Conservation (phyloP, 2,797 vertebrate genomes). For the Acipenser oxyrinchus region DNA sequence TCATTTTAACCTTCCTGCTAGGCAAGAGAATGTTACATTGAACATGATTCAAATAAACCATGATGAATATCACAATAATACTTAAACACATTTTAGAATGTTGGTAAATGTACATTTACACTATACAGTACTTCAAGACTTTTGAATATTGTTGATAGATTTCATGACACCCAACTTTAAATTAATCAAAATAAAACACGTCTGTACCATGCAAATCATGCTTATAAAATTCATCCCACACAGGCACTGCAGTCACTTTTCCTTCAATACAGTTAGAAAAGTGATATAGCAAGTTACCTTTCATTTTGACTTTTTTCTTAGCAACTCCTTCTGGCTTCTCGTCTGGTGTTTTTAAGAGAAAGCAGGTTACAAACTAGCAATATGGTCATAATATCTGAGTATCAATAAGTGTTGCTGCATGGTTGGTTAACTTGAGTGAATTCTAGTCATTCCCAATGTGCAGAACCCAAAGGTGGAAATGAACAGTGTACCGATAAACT, state of each 20-base stretch:
- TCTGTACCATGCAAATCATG: background rate
- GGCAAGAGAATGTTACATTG: no score
- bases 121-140: no score
- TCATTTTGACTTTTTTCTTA: constrained; percentile 20
- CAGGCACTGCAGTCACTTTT: constrained; percentile 11
- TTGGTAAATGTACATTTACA: no score
- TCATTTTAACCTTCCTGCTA: no score
- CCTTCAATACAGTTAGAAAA: background rate
- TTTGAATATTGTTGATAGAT: no score
- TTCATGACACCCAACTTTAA: no score
- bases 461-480: background rate
- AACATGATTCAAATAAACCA: no score
- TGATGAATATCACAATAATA: no score
- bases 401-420: constrained; percentile 23
- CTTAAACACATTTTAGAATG: no score
- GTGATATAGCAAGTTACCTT: constrained; percentile 35
- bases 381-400: constrained; percentile 6
- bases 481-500: background rate
- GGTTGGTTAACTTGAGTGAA: constrained; percentile 13
- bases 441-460: background rate
- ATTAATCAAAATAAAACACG: no score
- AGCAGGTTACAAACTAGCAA: background rate
- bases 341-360: constrained; percentile 22
- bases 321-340: constrained; percentile 20
- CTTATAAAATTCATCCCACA: background rate